A percentile compares a stretch with the other conserved stretches of the same genome.
These are phyloP conservation scores for Eupithecia insigniata DNA, from an alignment of 2,888 invertebrate genomes.

Conservation along the genomic window DNA sequence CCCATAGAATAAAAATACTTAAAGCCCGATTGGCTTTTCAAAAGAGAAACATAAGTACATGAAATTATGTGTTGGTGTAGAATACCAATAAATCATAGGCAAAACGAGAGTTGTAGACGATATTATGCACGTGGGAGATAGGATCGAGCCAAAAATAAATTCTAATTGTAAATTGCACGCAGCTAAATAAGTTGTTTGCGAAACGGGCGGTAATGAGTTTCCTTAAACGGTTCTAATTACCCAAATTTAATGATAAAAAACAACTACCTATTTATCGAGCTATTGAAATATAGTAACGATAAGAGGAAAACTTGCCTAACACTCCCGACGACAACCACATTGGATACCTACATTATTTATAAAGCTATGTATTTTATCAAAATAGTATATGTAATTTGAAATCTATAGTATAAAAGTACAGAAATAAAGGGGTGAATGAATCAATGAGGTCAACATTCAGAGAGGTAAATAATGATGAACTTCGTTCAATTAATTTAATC, in stretches of 20 bases:
- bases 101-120: conserved; percentile 22
- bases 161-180: conserved; percentile 25
- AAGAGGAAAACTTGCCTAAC: background rate
- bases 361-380: too few species aligned
- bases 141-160: conserved; percentile 23
- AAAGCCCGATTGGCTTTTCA: background rate
- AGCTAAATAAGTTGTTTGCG: conserved; percentile 17
- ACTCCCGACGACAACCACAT: background rate
- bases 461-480: background rate
- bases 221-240: background rate
- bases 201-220: conserved; percentile 8
- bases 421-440: background rate
- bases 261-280: background rate
- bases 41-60: background rate
- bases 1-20: background rate
- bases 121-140: conserved; percentile 32
- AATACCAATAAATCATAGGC: conserved; percentile 19
- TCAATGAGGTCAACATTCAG: background rate
- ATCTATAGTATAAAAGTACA: background rate
- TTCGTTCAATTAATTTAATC: background rate
- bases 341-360: too few species aligned
- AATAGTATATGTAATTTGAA: background rate
- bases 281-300: background rate
- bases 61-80: conserved; percentile 7
- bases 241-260: background rate